phyloP scores from a whole-genome alignment of 2,113 vertebrate species.

The Podilymbus podiceps region DNA sequence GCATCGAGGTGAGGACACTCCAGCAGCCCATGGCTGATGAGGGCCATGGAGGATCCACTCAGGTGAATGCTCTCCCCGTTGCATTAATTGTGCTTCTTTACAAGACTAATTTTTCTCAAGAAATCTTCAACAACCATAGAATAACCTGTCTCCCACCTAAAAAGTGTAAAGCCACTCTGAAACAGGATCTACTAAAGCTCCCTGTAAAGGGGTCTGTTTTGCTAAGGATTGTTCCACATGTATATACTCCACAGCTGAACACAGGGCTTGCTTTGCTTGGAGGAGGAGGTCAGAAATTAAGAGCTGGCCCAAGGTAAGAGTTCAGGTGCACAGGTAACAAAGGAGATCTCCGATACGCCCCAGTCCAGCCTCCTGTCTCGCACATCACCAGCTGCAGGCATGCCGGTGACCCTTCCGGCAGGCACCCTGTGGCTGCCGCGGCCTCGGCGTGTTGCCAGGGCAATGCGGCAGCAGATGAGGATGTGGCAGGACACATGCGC shows the following conservation, averaged over 20 bases:
- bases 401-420: not conserved
- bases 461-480: not conserved
- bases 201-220: not conserved
- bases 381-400: not conserved
- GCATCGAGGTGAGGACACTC: not conserved
- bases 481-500: not conserved
- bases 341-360: fast-evolving
- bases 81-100: not conserved
- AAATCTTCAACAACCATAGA: not conserved
- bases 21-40: not conserved
- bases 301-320: not conserved
- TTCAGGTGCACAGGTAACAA: not conserved
- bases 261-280: not conserved
- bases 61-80: not conserved
- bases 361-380: not conserved
- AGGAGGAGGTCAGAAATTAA: not conserved
- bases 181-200: not conserved
- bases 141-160: not conserved
- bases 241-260: not conserved
- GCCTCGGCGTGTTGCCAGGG: not conserved
- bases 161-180: not conserved
- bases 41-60: not conserved
- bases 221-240: not conserved
- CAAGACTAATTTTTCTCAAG: not conserved
- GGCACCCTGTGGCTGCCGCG: fast-evolving